Conservation (phyloP, 2,888 invertebrate species). For the Cantharis flavilabris region DNA sequence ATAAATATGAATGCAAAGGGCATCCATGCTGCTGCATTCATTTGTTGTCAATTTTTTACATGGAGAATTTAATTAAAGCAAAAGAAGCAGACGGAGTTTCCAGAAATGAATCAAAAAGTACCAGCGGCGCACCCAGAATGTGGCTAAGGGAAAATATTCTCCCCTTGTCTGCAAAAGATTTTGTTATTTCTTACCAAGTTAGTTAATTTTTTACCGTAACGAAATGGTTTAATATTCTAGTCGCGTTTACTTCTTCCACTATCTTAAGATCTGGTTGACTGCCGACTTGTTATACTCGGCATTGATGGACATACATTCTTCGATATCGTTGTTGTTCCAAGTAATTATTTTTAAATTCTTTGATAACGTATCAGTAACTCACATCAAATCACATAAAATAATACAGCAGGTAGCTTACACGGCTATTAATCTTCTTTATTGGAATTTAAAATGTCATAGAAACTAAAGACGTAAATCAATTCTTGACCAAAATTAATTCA, state of each 20-base stretch:
- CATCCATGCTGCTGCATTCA: constrained; percentile 10
- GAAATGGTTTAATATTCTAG: constrained; percentile 42
- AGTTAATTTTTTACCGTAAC: background rate
- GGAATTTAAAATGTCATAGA: constrained; percentile 13
- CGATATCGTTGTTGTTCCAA: constrained; percentile 45
- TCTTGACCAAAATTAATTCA: background rate
- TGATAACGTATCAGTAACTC: constrained; percentile 51
- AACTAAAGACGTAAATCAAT: background rate
- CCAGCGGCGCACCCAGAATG: background rate
- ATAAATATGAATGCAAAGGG: constrained; percentile 22
- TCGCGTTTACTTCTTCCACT: constrained; percentile 38
- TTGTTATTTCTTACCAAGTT: background rate
- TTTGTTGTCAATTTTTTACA: background rate
- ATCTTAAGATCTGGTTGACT: constrained; percentile 38
- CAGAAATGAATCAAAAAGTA: background rate
- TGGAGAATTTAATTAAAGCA: background rate
- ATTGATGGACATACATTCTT: constrained; percentile 52
- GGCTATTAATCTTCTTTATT: constrained; percentile 4
- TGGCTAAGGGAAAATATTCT: background rate
- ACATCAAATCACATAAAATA: constrained; percentile 45
- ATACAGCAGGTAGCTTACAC: background rate
- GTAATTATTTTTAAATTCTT: constrained; percentile 55
- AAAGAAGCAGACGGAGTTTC: background rate
- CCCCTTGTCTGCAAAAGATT: background rate
- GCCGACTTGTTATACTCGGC: constrained; percentile 44